Conservation (phyloP, 2,888 invertebrate genomes). For the Prosapia bicincta region DNA sequence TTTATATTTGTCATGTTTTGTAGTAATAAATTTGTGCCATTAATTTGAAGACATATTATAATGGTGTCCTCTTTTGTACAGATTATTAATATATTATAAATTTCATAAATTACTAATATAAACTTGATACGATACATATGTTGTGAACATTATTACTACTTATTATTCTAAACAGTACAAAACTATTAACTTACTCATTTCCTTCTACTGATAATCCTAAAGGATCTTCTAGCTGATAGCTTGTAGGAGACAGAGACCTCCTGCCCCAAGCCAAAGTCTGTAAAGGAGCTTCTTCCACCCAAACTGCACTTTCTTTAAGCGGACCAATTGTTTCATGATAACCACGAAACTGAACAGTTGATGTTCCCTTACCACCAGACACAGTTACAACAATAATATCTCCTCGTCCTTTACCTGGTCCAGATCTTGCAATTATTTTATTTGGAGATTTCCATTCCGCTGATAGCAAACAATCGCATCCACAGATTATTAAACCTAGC, state of each 20-base stretch:
- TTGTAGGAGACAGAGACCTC: slow-evolving; percentile 79
- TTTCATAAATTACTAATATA: too few relatives aligned
- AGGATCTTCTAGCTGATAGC: slow-evolving; percentile 88
- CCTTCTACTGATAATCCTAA: slow-evolving; percentile 90
- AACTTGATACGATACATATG: too few relatives aligned
- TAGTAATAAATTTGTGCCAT: too few relatives aligned
- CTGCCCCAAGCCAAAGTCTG: slow-evolving; percentile 79
- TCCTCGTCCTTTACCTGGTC: slow-evolving; percentile 85
- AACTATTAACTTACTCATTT: slow-evolving; percentile 63
- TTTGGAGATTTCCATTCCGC: slow-evolving; percentile 98
- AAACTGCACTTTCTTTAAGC: slow-evolving; percentile 95
- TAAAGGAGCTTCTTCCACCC: slow-evolving; percentile 94
- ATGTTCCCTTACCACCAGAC: slow-evolving; percentile 82
- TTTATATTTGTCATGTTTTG: too few relatives aligned
- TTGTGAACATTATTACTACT: too few relatives aligned
- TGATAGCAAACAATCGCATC: slow-evolving; percentile 89
- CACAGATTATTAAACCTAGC: slow-evolving; percentile 91
- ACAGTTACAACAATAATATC: slow-evolving; percentile 88
- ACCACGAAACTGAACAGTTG: slow-evolving; percentile 74
- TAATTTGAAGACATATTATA: too few relatives aligned
- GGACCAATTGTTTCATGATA: slow-evolving; percentile 88
- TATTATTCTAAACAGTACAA: too few relatives aligned
- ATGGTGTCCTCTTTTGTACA: too few relatives aligned
- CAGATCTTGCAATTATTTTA: slow-evolving; percentile 94
- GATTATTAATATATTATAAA: too few relatives aligned